A percentile compares a stretch with the other conserved stretches of the same genome.
Evolutionary conservation across 2,888 invertebrate species (phyloP).

Genomic region (Lepeophtheirus nordmannii): DNA sequence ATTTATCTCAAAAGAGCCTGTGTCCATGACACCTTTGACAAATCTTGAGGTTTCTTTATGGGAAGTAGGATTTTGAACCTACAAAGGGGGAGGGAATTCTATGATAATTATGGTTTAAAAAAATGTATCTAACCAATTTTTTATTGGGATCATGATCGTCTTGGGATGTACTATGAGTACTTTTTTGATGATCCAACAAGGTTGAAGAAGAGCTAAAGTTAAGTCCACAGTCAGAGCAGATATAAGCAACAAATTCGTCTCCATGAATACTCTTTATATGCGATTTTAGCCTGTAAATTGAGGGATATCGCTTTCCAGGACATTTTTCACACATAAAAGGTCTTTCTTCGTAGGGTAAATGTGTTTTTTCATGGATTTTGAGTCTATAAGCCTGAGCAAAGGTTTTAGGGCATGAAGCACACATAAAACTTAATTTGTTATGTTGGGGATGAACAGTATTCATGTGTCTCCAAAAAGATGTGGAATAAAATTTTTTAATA

Average conservation of each 20-base stretch:
- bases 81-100: too few species aligned
- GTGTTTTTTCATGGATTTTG: constrained; percentile 9
- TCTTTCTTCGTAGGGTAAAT: not conserved
- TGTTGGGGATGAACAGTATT: constrained; percentile 6
- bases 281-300: not conserved
- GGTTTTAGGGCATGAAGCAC: not conserved
- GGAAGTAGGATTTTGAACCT: too few species aligned
- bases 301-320: constrained; percentile 1
- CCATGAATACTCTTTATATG: constrained; percentile 1
- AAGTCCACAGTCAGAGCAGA: not conserved
- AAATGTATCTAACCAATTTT: not conserved
- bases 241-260: not conserved
- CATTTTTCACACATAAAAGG: not conserved
- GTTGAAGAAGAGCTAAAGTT: not conserved
- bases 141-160: not conserved
- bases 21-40: too few species aligned
- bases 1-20: too few species aligned
- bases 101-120: not conserved
- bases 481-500: constrained; percentile 15
- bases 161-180: not conserved
- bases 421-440: not conserved
- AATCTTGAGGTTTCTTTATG: too few species aligned
- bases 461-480: constrained; percentile 20
- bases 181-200: not conserved
- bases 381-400: constrained; percentile 10